A percentile compares a stretch with the other conserved stretches of the same genome.
These are phyloP conservation scores for Zosterops borbonicus DNA, from an alignment of 2,113 vertebrate genomes.

Conservation along the genomic window DNA sequence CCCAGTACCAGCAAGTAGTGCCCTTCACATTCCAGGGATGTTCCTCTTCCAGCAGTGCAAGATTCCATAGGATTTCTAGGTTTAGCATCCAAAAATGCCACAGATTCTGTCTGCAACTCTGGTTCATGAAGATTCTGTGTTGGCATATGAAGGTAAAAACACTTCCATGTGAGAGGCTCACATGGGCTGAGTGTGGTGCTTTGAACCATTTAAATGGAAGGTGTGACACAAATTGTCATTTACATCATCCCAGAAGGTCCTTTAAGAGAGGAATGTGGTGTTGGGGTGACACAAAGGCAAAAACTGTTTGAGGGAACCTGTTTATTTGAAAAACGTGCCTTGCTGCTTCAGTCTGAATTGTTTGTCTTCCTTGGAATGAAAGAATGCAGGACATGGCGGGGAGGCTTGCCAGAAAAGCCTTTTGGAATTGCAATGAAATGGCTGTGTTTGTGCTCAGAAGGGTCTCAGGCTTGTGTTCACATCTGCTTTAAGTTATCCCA, in stretches of 20 bases:
- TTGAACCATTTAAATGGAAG: neutral
- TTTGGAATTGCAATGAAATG: slow-evolving; percentile 63
- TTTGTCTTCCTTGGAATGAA: slow-evolving; percentile 69
- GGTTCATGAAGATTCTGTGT: neutral
- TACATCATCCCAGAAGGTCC: neutral
- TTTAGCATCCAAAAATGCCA: neutral
- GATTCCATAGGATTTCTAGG: neutral
- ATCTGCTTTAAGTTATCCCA: slow-evolving; percentile 67
- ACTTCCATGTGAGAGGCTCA: neutral
- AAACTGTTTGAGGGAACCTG: slow-evolving; percentile 46
- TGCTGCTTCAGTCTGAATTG: slow-evolving; percentile 47
- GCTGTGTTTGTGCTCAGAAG: slow-evolving; percentile 60
- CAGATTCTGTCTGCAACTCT: neutral
- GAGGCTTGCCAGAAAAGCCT: slow-evolving; percentile 56
- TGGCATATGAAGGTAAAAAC: neutral
- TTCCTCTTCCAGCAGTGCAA: neutral
- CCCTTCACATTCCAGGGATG: neutral
- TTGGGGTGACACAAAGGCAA: slow-evolving; percentile 25
- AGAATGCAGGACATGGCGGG: slow-evolving; percentile 56
- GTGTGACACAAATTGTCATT: neutral
- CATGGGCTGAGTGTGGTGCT: accelerated
- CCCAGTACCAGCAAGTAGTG: neutral
- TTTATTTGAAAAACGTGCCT: slow-evolving; percentile 64
- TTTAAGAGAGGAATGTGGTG: neutral
- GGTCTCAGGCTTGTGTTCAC: slow-evolving; percentile 55